These are phyloP conservation scores for Eudyptes chrysolophus DNA, from an alignment of 2,113 vertebrate species.

Conservation along the genomic window DNA sequence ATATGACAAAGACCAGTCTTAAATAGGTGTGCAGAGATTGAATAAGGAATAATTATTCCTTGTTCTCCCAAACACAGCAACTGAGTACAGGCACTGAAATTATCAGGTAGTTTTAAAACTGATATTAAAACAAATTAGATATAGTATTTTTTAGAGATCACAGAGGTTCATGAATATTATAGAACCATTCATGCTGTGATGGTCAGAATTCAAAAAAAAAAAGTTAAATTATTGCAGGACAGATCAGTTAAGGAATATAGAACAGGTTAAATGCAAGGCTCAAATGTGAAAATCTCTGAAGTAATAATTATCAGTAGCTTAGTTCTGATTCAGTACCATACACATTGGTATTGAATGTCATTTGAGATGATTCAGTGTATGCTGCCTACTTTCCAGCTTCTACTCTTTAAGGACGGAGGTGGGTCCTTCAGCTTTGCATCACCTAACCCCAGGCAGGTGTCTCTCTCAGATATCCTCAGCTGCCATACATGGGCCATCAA, in stretches of 20 bases:
- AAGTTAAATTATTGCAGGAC: neutral
- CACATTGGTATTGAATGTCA: rapidly evolving
- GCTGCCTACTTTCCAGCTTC: neutral
- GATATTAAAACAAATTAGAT: neutral
- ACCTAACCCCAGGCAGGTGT: no score
- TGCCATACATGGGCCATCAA: neutral
- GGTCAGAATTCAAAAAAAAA: neutral
- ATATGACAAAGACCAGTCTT: neutral
- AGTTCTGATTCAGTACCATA: no score
- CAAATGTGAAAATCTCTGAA: neutral
- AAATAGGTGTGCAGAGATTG: neutral
- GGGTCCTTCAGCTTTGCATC: neutral
- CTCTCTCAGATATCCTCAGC: neutral
- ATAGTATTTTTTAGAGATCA: neutral
- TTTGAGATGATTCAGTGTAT: neutral
- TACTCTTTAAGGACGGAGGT: neutral
- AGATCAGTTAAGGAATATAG: neutral
- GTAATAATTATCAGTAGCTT: neutral
- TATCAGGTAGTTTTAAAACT: neutral
- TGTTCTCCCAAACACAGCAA: neutral
- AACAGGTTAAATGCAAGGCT: no score
- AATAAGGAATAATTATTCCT: neutral
- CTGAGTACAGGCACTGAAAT: neutral
- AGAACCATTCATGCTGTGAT: rapidly evolving
- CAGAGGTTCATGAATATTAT: neutral